phyloP scores from a whole-genome alignment of 1,140 invertebrate species.

The Himalopsyche phryganea region DNA sequence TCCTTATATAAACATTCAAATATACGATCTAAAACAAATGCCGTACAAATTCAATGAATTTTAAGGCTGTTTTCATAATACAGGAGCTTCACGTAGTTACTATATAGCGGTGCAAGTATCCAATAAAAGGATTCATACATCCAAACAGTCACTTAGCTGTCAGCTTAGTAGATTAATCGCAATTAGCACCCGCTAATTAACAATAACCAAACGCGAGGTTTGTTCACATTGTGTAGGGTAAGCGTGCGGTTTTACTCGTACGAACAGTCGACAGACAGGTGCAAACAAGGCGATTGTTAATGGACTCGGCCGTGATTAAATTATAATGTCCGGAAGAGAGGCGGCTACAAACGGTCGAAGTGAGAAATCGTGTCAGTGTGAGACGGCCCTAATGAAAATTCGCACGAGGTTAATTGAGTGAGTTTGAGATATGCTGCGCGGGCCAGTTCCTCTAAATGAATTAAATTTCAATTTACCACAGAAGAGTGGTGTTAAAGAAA shows the following conservation, averaged over 20 bases:
- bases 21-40: too few species aligned
- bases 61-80: too few species aligned
- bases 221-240: neutral
- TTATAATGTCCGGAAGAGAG: slow-evolving; percentile 1
- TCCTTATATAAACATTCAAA: too few species aligned
- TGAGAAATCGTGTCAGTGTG: slow-evolving; percentile 29
- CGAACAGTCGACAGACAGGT: slow-evolving; percentile 11
- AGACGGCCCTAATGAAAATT: slow-evolving; percentile 4
- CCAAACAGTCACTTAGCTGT: neutral
- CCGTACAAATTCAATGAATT: too few species aligned
- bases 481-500: too few species aligned
- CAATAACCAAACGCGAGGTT: neutral
- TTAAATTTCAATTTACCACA: too few species aligned
- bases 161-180: slow-evolving; percentile 3
- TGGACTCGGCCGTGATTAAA: slow-evolving; percentile 20
- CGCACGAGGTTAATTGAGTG: neutral
- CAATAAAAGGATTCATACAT: too few species aligned
- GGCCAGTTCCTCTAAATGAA: too few species aligned
- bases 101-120: too few species aligned
- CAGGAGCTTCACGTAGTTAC: too few species aligned
- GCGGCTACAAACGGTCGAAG: slow-evolving; percentile 2
- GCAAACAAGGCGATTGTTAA: slow-evolving; percentile 27
- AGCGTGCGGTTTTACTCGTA: slow-evolving; percentile 10
- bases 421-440: neutral
- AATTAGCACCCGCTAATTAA: slow-evolving; percentile 15